Evolutionary conservation across 1,140 invertebrate species (phyloP), one percentile per base, ranked within the genome.

Genomic region (Ylistrum balloti): DNA sequence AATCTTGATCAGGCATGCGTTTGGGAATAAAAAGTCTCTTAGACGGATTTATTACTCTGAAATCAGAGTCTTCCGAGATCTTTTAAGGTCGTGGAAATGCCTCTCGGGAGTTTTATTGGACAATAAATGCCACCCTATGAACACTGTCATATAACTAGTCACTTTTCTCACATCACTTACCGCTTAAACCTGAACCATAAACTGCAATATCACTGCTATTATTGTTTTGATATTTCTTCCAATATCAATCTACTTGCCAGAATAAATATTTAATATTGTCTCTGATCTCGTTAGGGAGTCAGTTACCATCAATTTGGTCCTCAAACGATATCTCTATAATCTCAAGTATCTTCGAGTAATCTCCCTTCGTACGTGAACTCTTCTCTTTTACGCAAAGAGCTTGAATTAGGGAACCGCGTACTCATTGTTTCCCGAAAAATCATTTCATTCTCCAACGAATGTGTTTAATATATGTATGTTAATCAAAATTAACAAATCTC

Each of bases 141-240:
- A 74, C 56, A 28, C n/a, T 74, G 56, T 17, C 56, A 74, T 74
- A 74, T n/a, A 74, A 74, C 56, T 74, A 28, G 56, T 74, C 56
- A 74, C 22, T 74, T 74, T 74, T 74, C 56, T 22, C 56, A 74
- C 56, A 74, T 74, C 56, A 74, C 22, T 28, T n/a, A n/a, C 9
- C 56, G 56, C n/a, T 74, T 74, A 74, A 74, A 74, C 0, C 56
- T 1, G 15, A 17, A 74, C 17, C 56, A 74, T 74, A 74, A 74
- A 74, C 56, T 74, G 11, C 56, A 74, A 74, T 74, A 28, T 74
- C 56, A 28, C n/a, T 3, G 17, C n/a, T 28, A 74, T 74, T 28
- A 74, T 74, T n/a, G 56, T 74, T 74, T 74, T 74, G 56, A 74
- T n/a, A 74, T 74, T 74, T 74, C 56, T 74, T 74, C 56, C 56